phyloP scores from a whole-genome alignment of 1,140 invertebrate genomes.

The Palaemon carinicauda region DNA sequence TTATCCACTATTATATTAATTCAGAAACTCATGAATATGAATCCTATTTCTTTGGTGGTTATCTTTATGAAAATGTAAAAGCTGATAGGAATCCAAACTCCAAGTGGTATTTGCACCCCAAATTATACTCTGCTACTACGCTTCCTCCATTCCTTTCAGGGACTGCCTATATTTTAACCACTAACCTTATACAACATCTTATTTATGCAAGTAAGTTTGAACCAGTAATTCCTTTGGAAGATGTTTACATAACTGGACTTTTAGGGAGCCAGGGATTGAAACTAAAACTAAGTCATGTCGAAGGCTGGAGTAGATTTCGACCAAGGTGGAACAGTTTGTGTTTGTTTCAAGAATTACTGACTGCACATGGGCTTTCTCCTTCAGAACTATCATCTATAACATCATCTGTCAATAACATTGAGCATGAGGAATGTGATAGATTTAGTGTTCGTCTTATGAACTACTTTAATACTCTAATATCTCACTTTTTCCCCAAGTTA shows the following conservation, averaged over 20 bases:
- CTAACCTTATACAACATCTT: constrained; percentile 53
- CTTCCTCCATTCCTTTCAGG: constrained; percentile 62
- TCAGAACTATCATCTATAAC: not conserved
- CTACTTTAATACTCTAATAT: not conserved
- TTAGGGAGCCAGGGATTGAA: constrained; percentile 34
- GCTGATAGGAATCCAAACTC: constrained; percentile 32
- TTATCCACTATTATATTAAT: constrained; percentile 33
- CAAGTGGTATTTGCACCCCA: constrained; percentile 41
- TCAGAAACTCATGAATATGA: constrained; percentile 51
- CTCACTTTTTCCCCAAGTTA: constrained; percentile 3
- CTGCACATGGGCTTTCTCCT: constrained; percentile 37
- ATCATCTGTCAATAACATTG: not conserved
- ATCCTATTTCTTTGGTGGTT: constrained; percentile 60
- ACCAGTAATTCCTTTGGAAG: constrained; percentile 65
- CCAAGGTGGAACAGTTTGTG: constrained; percentile 25
- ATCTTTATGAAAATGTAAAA: constrained; percentile 34
- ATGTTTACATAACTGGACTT: constrained; percentile 67
- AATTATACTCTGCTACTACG: constrained; percentile 48
- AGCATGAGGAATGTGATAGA: not conserved
- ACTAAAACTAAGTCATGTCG: constrained; percentile 16
- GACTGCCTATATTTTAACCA: constrained; percentile 61
- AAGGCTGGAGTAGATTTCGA: constrained; percentile 24
- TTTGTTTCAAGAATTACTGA: not conserved
- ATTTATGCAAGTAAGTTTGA: constrained; percentile 58
- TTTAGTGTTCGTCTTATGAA: not conserved